These are phyloP conservation scores for Phymanthus crucifer DNA, from an alignment of 92 coral and sea anemone species.

Conservation along the genomic window DNA sequence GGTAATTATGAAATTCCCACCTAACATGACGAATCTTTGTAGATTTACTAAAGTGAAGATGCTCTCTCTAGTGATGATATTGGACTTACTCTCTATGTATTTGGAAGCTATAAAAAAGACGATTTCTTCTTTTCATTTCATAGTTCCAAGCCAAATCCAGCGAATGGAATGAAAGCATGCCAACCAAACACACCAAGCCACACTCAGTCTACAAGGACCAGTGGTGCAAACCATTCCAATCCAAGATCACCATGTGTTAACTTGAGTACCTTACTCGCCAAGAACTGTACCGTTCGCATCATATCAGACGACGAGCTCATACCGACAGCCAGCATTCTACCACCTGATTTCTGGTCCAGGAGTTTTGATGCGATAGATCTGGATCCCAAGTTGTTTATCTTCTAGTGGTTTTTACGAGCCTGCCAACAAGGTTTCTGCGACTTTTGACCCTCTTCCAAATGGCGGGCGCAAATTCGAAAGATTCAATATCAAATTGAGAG, in stretches of 20 bases:
- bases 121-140: background rate
- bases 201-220: background rate
- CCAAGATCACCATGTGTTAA: background rate
- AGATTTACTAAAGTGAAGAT: too few species aligned
- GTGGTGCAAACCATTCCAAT: background rate
- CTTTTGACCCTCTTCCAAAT: too few species aligned
- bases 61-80: too few species aligned
- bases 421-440: too few species aligned
- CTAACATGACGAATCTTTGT: too few species aligned
- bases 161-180: background rate
- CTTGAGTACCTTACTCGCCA: constrained; percentile 4
- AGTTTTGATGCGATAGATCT: constrained; percentile 21
- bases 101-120: background rate
- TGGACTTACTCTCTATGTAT: too few species aligned
- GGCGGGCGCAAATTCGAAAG: too few species aligned
- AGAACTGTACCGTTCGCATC: constrained; percentile 55
- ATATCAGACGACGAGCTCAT: constrained; percentile 65
- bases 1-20: too few species aligned
- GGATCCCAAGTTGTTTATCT: constrained; percentile 16
- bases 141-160: background rate
- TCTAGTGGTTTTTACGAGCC: too few species aligned
- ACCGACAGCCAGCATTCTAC: constrained; percentile 58
- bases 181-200: background rate
- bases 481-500: too few species aligned
- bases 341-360: constrained; percentile 72